Base-by-base conservation (phyloP, 2,113 vertebrate genomes). In the Charadrius vociferus region DNA sequence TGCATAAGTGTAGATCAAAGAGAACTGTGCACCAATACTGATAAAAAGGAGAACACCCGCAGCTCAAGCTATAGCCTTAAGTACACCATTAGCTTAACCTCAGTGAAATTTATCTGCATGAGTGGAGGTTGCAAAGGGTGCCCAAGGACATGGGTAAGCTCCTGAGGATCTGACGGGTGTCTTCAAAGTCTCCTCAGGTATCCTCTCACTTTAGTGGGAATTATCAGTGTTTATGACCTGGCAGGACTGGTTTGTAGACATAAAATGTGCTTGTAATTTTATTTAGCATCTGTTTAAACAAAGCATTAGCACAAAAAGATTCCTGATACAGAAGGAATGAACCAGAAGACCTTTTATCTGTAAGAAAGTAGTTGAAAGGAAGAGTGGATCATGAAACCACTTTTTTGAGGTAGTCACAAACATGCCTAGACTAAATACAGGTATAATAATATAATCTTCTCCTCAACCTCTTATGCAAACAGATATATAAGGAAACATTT, bases 231-330 rank as follows among this genome's bases (percentile, higher is more conserved):
- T 93, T 77, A 88, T 47, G 53, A 93, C 62, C 90, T 95, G 91
- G 88, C 74, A 85, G 84, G 81, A 97, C 95, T 75, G 77, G 94
- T 95, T 94, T 89, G 62, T 58, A 96, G 81, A 53, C 17, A 50
- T 32, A 73, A 36, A 58, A 49, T 65, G 2, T 59, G 39, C 89
- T 77, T 87, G 62, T 68, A 91, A 82, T 94, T 94, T 89, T 87
- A 85, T 85, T 95, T 80, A 93, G 45, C 58, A 89, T 95, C 62
- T 96, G 45, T 93, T 96, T 96, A 93, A 95, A 88, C 82, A 95
- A 95, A 92, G 3, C 70, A 71, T 85, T 47, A 78, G 18, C 32
- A 81, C 81, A 77, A 86, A 93, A 91, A 93, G 72, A 95, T 94
- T 17, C 70, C 50, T 81, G 79, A 95, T 95, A 94, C 36, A 78